Conservation (phyloP, 2,113 vertebrate genomes). For the Hemibates koningsi region DNA sequence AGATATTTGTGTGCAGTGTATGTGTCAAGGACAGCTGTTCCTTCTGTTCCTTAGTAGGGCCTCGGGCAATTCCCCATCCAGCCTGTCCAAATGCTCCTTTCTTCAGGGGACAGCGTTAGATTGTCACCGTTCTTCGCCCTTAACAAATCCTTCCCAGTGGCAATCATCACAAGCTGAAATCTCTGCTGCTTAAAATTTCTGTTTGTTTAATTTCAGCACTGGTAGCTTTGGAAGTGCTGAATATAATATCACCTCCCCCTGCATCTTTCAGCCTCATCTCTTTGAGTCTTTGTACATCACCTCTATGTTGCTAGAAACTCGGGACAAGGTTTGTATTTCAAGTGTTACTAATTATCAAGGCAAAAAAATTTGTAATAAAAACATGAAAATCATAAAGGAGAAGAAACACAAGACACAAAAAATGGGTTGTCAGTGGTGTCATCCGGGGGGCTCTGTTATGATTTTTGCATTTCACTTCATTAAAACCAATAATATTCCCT, state of each 20-base stretch:
- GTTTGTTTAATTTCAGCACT: slow-evolving; percentile 27
- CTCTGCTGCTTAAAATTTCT: background rate
- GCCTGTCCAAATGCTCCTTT: slow-evolving; percentile 24
- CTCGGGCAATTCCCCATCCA: slow-evolving; percentile 27
- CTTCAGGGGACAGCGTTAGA: slow-evolving; percentile 24
- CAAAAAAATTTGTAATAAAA: background rate
- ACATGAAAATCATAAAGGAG: background rate
- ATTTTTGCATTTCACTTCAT: background rate
- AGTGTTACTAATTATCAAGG: background rate
- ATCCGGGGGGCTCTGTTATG: background rate
- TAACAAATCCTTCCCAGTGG: slow-evolving; percentile 36
- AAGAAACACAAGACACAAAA: background rate
- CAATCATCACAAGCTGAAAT: background rate
- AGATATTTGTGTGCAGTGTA: slow-evolving; percentile 8
- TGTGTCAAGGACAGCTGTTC: slow-evolving; percentile 61
- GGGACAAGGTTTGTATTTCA: background rate
- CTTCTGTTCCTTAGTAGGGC: slow-evolving; percentile 28
- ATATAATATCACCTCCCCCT: background rate
- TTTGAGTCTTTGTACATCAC: background rate
- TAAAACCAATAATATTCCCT: background rate
- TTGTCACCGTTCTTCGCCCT: background rate
- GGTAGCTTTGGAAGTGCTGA: background rate
- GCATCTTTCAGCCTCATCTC: background rate
- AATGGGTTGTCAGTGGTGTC: background rate
- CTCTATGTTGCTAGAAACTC: background rate